Conservation (phyloP, 2,888 invertebrate genomes). For the Brachypalpus laphriformis region DNA sequence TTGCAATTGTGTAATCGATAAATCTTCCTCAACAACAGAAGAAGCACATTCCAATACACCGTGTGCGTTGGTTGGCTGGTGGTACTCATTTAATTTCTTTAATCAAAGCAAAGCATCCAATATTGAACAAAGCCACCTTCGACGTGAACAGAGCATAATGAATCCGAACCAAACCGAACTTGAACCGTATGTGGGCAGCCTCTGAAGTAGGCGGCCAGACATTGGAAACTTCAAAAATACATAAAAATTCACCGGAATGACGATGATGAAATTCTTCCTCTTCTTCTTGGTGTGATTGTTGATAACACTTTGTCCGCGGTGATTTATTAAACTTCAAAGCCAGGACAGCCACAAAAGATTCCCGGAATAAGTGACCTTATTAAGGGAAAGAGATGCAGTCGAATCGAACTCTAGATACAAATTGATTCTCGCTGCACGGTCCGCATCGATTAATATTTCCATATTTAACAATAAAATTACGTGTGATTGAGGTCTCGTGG, state of each 20-base stretch:
- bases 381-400: neutral
- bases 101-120: conserved; percentile 59
- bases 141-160: neutral
- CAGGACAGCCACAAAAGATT: neutral
- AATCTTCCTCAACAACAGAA: conserved; percentile 60
- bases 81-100: conserved; percentile 32
- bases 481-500: conserved; percentile 47
- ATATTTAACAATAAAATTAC: conserved; percentile 3
- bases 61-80: conserved; percentile 5
- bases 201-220: conserved; percentile 66
- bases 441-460: conserved; percentile 1
- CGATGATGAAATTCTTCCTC: conserved; percentile 37
- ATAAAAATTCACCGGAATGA: neutral
- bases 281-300: neutral
- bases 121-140: conserved; percentile 41
- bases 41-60: conserved; percentile 26
- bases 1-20: conserved; percentile 65
- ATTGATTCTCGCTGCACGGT: neutral
- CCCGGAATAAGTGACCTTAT: conserved; percentile 28
- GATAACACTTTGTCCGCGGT: conserved; percentile 26
- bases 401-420: neutral
- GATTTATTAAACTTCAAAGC: conserved; percentile 39
- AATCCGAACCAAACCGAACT: conserved; percentile 14
- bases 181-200: conserved; percentile 62
- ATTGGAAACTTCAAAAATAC: conserved; percentile 19